Percentiles rank a stretch among this genome's conserved stretches.
phyloP scores from a whole-genome alignment of 2,113 vertebrate genomes.

The Antidorcas marsupialis region DNA sequence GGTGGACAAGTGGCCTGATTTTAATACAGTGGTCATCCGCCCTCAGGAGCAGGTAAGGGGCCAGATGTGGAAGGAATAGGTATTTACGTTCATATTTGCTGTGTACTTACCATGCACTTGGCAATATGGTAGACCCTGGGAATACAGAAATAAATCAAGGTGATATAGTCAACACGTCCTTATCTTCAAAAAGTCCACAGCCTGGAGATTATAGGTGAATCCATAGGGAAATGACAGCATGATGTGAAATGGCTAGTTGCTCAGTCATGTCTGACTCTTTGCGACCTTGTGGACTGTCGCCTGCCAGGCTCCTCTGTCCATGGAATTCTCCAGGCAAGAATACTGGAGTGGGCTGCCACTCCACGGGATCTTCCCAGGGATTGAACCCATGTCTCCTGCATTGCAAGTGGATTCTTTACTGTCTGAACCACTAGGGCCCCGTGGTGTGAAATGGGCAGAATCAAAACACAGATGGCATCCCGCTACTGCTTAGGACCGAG shows the following conservation, averaged over 20 bases:
- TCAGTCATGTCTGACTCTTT: not conserved
- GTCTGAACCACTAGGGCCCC: not conserved
- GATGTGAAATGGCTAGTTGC: not conserved
- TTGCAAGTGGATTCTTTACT: not conserved
- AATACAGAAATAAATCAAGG: not conserved
- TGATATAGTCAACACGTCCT: not conserved
- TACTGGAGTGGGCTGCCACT: not conserved
- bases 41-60: constrained; percentile 45
- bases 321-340: not conserved
- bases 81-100: not conserved
- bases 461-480: not conserved
- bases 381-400: not conserved
- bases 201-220: not conserved
- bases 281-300: not conserved
- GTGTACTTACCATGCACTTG: not conserved
- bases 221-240: not conserved
- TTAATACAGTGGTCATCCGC: constrained; percentile 40
- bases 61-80: not conserved
- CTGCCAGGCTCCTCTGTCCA: not conserved
- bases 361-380: not conserved
- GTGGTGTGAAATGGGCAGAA: too few species aligned
- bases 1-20: constrained; percentile 58
- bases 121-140: not conserved
- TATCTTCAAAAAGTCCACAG: not conserved
- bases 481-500: not conserved